Percentiles rank a stretch among this genome's conserved stretches.
Evolutionary conservation across 2,113 vertebrate genomes (phyloP).

Genomic region (Chionis minor): DNA sequence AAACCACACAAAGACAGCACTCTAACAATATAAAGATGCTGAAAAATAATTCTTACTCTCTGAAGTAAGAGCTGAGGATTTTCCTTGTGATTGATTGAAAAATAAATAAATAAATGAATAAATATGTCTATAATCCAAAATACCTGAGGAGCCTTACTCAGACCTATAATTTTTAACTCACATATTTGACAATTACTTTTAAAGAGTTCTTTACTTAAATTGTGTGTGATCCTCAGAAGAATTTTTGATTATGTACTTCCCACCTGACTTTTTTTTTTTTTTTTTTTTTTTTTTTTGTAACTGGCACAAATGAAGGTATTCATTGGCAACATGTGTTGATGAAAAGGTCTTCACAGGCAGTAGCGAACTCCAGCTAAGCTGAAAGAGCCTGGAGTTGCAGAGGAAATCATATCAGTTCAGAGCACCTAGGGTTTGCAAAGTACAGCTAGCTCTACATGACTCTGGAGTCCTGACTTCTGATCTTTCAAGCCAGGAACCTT

Average conservation of each 20-base stretch:
- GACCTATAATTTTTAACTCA: background rate
- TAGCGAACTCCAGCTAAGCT: background rate
- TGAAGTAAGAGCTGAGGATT: background rate
- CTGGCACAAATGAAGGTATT: background rate
- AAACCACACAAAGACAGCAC: background rate
- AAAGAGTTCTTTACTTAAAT: background rate
- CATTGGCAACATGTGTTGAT: background rate
- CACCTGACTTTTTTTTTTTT: background rate
- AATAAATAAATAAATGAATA: background rate
- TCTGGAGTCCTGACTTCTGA: background rate
- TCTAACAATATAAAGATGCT: background rate
- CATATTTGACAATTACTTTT: background rate
- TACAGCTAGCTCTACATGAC: background rate
- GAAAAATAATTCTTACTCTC: background rate
- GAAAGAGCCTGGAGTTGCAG: background rate
- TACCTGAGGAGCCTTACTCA: background rate
- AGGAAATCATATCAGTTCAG: background rate
- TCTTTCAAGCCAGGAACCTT: background rate
- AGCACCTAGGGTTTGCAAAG: background rate
- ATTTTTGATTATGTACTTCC: slow-evolving; percentile 11
- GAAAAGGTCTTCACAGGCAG: background rate
- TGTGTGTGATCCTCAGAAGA: background rate
- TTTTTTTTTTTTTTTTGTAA: background rate
- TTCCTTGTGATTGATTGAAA: background rate
- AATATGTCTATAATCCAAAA: background rate